These are phyloP conservation scores for Orthonyx spaldingii DNA, from an alignment of 2,113 vertebrate species.

Conservation along the genomic window DNA sequence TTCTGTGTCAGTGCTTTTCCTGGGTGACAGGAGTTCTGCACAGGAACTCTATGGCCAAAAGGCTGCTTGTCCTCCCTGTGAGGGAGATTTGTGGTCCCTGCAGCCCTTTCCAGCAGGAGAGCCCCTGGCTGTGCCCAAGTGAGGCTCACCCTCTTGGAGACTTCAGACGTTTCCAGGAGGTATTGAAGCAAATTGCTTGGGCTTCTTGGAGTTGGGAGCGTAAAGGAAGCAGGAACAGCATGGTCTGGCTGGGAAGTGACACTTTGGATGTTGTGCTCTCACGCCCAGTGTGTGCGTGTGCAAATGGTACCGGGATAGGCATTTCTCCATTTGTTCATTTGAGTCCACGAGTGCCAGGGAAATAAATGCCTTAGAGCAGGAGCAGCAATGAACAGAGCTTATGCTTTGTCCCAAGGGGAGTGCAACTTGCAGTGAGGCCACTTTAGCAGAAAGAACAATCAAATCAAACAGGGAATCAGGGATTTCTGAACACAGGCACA, in stretches of 20 bases:
- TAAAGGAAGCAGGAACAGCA: not conserved
- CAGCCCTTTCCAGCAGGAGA: not conserved
- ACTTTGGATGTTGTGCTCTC: not conserved
- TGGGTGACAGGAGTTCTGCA: not conserved
- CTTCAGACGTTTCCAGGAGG: not conserved
- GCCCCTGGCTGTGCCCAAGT: not conserved
- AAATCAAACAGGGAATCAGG: accelerated
- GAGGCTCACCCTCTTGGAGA: not conserved
- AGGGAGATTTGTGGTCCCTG: not conserved
- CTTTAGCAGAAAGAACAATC: not conserved
- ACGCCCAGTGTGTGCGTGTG: accelerated
- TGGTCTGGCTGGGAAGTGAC: not conserved
- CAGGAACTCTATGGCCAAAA: not conserved
- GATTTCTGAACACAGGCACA: accelerated
- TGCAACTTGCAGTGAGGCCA: not conserved
- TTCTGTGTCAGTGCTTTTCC: not conserved
- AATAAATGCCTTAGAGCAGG: too few species aligned
- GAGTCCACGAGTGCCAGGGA: not conserved
- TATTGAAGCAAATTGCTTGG: not conserved
- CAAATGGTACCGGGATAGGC: not conserved
- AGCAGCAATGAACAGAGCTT: not conserved
- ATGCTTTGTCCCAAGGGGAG: not conserved
- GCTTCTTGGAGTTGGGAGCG: not conserved
- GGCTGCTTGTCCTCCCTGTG: accelerated
- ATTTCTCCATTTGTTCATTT: not conserved